phyloP scores from a whole-genome alignment of 2,113 vertebrate species.

The Ellobius talpinus region DNA sequence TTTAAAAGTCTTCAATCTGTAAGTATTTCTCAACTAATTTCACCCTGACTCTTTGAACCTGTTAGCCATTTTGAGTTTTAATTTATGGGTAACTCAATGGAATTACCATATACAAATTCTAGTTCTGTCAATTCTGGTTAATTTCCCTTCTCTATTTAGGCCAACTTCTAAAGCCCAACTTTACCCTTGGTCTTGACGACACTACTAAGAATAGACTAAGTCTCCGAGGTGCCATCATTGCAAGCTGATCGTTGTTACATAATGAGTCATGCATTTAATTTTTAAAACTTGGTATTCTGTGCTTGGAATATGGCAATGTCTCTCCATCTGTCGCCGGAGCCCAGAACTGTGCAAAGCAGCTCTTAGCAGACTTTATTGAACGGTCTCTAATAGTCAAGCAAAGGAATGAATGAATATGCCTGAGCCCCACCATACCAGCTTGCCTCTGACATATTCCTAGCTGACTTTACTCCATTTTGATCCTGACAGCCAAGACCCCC shows the following conservation, averaged over 20 bases:
- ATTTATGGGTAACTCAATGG: background rate
- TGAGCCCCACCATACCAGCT: background rate
- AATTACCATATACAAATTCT: background rate
- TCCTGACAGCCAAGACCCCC: conserved; percentile 22
- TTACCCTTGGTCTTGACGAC: background rate
- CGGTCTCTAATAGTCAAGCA: background rate
- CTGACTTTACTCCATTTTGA: background rate
- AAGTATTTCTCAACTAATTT: background rate
- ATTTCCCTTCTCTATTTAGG: background rate
- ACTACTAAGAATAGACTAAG: background rate
- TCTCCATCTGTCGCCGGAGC: background rate
- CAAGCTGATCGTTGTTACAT: background rate
- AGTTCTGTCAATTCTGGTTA: background rate
- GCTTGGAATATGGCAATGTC: rapidly evolving
- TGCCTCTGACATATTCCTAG: background rate
- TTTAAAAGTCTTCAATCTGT: background rate
- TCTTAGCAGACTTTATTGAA: background rate
- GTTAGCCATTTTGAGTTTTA: background rate
- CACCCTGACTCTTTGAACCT: background rate
- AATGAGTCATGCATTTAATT: background rate
- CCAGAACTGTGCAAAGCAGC: background rate
- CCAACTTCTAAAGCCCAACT: background rate
- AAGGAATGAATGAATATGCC: rapidly evolving
- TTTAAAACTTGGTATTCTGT: background rate
- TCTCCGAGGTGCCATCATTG: background rate